Percentiles rank a stretch among this genome's conserved stretches.
Conservation (phyloP, 1,140 invertebrate species). For the Sinonovacula constricta region DNA sequence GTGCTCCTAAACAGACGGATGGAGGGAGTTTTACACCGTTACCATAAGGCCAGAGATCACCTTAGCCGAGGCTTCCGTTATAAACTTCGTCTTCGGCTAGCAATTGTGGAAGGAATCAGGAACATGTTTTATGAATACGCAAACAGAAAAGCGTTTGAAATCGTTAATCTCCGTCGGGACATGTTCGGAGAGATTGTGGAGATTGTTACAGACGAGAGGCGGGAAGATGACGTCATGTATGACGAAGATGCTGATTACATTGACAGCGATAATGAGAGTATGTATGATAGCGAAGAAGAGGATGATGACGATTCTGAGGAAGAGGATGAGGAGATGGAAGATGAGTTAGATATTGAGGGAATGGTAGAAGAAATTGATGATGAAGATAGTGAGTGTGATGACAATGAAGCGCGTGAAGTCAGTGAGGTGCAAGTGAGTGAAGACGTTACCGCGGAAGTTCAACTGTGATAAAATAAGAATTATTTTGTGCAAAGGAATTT, state of each 20-base stretch:
- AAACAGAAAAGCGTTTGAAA: conserved; percentile 65
- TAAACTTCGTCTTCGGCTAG: conserved; percentile 67
- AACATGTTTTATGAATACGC: conserved; percentile 75
- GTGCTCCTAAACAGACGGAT: conserved; percentile 65
- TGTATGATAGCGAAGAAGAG: neutral
- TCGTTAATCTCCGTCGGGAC: conserved; percentile 62
- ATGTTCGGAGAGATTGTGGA: conserved; percentile 58
- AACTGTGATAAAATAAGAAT: too few species aligned
- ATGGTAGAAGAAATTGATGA: too few species aligned
- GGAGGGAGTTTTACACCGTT: conserved; percentile 64
- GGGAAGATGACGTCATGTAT: neutral
- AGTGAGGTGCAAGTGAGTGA: too few species aligned
- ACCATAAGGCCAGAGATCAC: conserved; percentile 62
- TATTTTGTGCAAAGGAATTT: too few species aligned
- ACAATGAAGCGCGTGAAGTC: too few species aligned
- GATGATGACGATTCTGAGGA: neutral
- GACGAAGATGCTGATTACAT: neutral
- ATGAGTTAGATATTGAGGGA: too few species aligned
- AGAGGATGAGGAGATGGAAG: neutral
- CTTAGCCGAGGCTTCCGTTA: conserved; percentile 68
- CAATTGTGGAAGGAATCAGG: conserved; percentile 68
- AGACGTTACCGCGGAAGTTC: too few species aligned
- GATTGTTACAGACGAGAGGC: conserved; percentile 48
- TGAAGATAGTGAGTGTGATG: too few species aligned
- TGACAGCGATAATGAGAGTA: neutral